Evolutionary conservation across 2,797 vertebrate genomes (phyloP).

Genomic region (Oryzias sinensis): DNA sequence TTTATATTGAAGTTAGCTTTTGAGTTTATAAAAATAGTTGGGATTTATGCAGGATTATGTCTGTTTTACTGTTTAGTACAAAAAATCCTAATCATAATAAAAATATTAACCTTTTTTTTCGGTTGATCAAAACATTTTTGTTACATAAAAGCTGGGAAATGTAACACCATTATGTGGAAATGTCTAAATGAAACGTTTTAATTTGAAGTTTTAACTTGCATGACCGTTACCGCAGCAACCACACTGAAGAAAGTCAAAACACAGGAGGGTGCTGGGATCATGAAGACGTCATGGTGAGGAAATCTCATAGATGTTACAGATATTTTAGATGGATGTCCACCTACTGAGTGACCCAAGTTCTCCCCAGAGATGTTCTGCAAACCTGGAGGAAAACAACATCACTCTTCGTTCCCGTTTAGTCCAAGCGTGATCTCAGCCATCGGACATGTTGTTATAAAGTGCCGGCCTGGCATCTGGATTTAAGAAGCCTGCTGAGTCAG

Average conservation of each 20-base stretch:
- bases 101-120: no score
- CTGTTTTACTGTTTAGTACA: not conserved
- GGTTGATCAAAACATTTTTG: no score
- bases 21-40: not conserved
- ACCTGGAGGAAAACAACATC: slow-evolving; percentile 12
- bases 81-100: no score
- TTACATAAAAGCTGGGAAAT: not conserved
- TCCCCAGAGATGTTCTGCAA: not conserved
- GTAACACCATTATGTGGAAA: not conserved
- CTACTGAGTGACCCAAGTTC: not conserved
- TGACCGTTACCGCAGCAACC: no score
- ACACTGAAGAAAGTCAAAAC: no score
- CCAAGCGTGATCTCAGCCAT: slow-evolving; percentile 2
- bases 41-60: not conserved
- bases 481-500: slow-evolving; percentile 10
- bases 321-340: not conserved
- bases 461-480: slow-evolving; percentile 10
- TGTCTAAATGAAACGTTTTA: not conserved
- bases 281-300: not conserved
- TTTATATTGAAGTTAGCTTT: not conserved
- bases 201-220: no score
- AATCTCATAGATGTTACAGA: not conserved
- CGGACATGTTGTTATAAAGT: slow-evolving; percentile 7
- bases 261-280: not conserved
- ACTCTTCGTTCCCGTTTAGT: slow-evolving; percentile 2